Conservation (phyloP, 2,888 invertebrate species). For the Torymus tubicola region DNA sequence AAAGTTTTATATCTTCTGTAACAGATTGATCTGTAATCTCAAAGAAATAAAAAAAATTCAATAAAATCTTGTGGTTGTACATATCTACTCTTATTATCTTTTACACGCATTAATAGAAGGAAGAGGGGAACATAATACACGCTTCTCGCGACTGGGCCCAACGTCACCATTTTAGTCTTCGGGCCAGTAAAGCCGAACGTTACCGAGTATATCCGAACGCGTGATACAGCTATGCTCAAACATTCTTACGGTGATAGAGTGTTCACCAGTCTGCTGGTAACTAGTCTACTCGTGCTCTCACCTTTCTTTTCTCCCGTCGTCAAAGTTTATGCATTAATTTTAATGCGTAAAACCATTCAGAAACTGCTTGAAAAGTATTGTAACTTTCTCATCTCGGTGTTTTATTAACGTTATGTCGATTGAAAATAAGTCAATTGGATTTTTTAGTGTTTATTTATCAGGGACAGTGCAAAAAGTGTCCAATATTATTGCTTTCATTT, state of each 20-base stretch:
- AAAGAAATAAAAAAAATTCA: too few species aligned
- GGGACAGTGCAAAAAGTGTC: neutral
- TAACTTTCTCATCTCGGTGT: neutral
- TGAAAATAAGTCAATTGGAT: too few species aligned
- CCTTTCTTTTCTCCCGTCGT: neutral
- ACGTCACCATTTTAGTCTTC: constrained; percentile 34
- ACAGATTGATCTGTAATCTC: too few species aligned
- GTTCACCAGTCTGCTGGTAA: constrained; percentile 25
- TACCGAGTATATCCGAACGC: constrained; percentile 41
- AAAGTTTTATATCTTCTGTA: too few species aligned
- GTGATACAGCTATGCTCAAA: constrained; percentile 8
- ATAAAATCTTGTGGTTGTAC: too few species aligned
- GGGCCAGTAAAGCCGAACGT: constrained; percentile 42
- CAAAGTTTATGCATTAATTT: neutral
- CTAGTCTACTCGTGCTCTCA: constrained; percentile 17
- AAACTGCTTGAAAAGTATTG: neutral
- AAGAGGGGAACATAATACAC: too few species aligned
- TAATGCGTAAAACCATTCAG: too few species aligned
- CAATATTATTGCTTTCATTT: too few species aligned
- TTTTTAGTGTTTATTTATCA: neutral
- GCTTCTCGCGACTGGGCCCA: too few species aligned
- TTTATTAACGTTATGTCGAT: neutral
- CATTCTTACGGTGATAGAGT: neutral
- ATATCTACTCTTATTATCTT: too few species aligned
- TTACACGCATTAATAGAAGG: too few species aligned